Evolutionary conservation across 2,797 vertebrate genomes (phyloP).

Genomic region (Phoebastria nigripes): DNA sequence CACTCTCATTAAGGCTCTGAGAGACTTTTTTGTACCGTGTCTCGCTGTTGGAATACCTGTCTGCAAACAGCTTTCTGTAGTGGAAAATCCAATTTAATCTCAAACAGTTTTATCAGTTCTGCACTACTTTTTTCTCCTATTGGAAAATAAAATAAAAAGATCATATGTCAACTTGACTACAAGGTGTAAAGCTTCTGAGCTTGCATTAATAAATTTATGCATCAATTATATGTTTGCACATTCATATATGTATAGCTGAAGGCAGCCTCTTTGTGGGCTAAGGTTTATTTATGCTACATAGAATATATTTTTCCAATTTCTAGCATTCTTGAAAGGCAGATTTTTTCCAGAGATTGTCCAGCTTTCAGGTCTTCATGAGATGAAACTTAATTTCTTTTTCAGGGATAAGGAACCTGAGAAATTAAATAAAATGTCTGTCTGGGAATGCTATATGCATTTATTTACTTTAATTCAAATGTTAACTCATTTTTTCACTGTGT

Average conservation of each 20-base stretch:
- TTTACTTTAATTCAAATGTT: neutral
- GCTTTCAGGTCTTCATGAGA: neutral
- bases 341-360: conserved; percentile 31
- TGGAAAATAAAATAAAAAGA: conserved; percentile 72
- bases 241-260: conserved; percentile 46
- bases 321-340: neutral
- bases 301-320: conserved; percentile 15
- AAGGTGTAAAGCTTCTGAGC: conserved; percentile 57
- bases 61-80: conserved; percentile 67
- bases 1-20: conserved; percentile 66
- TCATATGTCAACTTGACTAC: conserved; percentile 62
- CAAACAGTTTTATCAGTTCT: conserved; percentile 69
- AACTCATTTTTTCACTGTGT: neutral
- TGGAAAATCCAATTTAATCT: conserved; percentile 76
- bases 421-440: conserved; percentile 9
- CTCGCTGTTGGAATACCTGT: conserved; percentile 33
- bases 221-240: conserved; percentile 64
- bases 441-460: neutral
- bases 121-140: conserved; percentile 59
- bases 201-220: conserved; percentile 67
- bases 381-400: conserved; percentile 30
- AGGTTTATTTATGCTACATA: conserved; percentile 36
- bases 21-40: conserved; percentile 33
- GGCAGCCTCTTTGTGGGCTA: conserved; percentile 29
- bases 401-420: neutral